Evolutionary conservation across 2,113 vertebrate genomes (phyloP).

Genomic region (Oryzias woworae): DNA sequence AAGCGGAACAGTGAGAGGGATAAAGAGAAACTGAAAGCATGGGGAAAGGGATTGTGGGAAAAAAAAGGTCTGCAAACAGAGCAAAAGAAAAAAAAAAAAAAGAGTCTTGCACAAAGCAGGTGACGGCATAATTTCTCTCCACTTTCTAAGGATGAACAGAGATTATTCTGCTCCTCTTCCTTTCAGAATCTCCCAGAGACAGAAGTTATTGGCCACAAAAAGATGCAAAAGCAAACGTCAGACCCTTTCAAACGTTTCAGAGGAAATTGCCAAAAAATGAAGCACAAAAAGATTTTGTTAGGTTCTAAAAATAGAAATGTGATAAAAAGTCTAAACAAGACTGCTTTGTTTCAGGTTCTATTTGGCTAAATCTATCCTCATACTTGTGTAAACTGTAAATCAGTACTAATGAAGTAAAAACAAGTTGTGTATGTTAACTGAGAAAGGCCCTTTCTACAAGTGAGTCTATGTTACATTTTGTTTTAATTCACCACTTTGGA

Average conservation of each 20-base stretch:
- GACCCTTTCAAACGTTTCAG: background rate
- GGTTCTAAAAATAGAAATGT: background rate
- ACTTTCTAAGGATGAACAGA: slow-evolving; percentile 37
- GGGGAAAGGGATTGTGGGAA: slow-evolving; percentile 2
- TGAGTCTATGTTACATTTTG: slow-evolving; percentile 3
- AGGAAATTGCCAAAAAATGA: background rate
- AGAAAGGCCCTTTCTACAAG: background rate
- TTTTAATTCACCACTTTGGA: slow-evolving; percentile 13
- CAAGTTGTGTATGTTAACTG: no score
- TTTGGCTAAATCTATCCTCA: no score
- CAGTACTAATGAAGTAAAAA: no score
- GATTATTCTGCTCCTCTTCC: slow-evolving; percentile 41
- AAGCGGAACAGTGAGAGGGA: slow-evolving; percentile 6
- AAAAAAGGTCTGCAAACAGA: slow-evolving; percentile 12
- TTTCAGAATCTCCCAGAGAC: slow-evolving; percentile 27
- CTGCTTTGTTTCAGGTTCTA: no score
- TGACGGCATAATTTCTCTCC: slow-evolving; percentile 29
- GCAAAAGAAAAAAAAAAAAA: slow-evolving; percentile 1
- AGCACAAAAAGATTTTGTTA: no score
- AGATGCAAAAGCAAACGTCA: slow-evolving; percentile 9
- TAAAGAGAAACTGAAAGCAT: slow-evolving; percentile 19
- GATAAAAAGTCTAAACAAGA: background rate
- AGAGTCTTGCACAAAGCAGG: slow-evolving; percentile 24
- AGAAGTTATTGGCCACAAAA: slow-evolving; percentile 13
- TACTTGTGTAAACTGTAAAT: no score